phyloP scores from a whole-genome alignment of 2,888 invertebrate genomes.

The Drosophila prostipennis region DNA sequence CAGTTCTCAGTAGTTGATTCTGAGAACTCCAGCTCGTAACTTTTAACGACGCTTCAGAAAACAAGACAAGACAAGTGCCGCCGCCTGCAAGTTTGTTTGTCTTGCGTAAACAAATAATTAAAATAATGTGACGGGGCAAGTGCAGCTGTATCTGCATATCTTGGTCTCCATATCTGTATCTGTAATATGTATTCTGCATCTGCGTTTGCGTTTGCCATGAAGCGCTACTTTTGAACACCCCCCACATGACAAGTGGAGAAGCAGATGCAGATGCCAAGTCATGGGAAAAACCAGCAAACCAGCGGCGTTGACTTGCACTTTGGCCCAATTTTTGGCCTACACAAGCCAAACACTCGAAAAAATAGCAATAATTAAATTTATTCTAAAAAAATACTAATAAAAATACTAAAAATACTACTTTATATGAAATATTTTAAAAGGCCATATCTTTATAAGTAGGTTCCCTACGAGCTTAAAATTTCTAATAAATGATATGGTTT shows the following conservation, averaged over 20 bases:
- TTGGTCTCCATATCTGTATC: slow-evolving; percentile 49
- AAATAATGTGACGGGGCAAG: slow-evolving; percentile 69
- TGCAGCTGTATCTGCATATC: slow-evolving; percentile 46
- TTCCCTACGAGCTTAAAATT: too few species aligned
- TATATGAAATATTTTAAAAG: too few species aligned
- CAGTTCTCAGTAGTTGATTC: slow-evolving; percentile 10
- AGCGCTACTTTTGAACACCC: slow-evolving; percentile 41
- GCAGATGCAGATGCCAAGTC: slow-evolving; percentile 23
- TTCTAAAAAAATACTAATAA: too few species aligned
- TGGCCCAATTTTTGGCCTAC: slow-evolving; percentile 64
- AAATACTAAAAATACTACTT: too few species aligned
- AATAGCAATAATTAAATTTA: neutral
- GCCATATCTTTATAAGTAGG: too few species aligned
- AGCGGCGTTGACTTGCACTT: slow-evolving; percentile 38
- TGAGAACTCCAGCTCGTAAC: slow-evolving; percentile 51
- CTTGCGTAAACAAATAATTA: slow-evolving; percentile 77
- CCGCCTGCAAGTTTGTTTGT: slow-evolving; percentile 73
- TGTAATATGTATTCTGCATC: slow-evolving; percentile 34
- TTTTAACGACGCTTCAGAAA: slow-evolving; percentile 62
- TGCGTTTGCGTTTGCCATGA: slow-evolving; percentile 73
- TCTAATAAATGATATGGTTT: too few species aligned
- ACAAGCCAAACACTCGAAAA: neutral
- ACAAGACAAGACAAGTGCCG: slow-evolving; percentile 61
- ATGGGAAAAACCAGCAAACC: slow-evolving; percentile 33
- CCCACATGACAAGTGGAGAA: slow-evolving; percentile 27